Base-by-base conservation (phyloP, 2,113 vertebrate genomes). In the Camelus bactrianus region DNA sequence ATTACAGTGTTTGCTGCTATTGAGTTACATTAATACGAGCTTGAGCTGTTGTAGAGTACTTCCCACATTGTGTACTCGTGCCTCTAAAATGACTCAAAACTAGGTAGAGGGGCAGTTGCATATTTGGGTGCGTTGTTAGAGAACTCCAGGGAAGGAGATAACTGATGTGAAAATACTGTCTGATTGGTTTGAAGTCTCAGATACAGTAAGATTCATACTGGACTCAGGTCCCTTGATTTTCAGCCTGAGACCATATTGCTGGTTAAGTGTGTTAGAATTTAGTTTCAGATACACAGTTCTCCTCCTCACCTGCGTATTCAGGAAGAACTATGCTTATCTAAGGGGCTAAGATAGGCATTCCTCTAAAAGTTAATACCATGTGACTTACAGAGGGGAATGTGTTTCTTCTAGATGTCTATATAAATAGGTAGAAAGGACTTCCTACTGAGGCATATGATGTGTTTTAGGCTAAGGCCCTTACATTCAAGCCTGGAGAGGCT, bases 401-500 rank as follows among this genome's bases (percentile, higher is more conserved):
- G 16, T 79, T 89, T 89, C 46, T 92, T 56, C 64, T 64, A 30
- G 64, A 12, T 67, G n/a, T 75, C 38, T 80, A 38, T 91, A 32
- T 81, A 38, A 58, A 72, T 58, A 70, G 24, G 38, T 76, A 76
- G 52, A 89, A 62, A 60, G 54, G 80, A 62, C 28, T 64, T 80
- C 32, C 28, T 35, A 1, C 76, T 67, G 17, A 95, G 73, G 28
- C 65, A 4, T 28, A 13, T 75, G 81, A 14, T 22, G 69, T 65
- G n/a, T 54, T 76, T 52, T 26, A 69, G 35, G 17, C 48, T 52
- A 22, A 93, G 32, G 11, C 28, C 70, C 62, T 94, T 20, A 26
- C 19, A 8, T 72, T 62, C 38, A 65, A 48, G 76, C 16, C 60
- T 72, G 15, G 35, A 32, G 5, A 19, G 28, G 28, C 28, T 24